phyloP scores from a whole-genome alignment of 2,113 vertebrate genomes.

The Chloropsis cyanopogon region DNA sequence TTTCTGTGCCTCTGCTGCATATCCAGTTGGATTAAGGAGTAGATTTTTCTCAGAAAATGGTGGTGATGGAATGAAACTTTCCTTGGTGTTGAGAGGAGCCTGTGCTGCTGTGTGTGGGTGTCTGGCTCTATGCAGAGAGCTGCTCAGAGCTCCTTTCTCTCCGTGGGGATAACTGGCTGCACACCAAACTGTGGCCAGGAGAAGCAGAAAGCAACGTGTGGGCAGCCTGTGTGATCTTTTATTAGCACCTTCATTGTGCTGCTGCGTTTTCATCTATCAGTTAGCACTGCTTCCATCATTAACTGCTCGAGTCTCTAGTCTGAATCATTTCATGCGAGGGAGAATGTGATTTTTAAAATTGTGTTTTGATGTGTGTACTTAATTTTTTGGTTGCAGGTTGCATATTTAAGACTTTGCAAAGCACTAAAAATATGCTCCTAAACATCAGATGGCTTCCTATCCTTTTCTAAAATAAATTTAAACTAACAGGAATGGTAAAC shows the following conservation, averaged over 20 bases:
- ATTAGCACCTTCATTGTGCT: constrained; percentile 66
- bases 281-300: constrained; percentile 29
- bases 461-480: neutral
- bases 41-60: constrained; percentile 76
- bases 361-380: constrained; percentile 29
- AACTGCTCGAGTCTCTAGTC: constrained; percentile 13
- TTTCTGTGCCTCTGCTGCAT: constrained; percentile 10
- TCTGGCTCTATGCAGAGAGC: constrained; percentile 68
- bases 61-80: constrained; percentile 69
- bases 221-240: constrained; percentile 72
- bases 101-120: constrained; percentile 72
- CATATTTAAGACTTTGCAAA: constrained; percentile 11
- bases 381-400: constrained; percentile 25
- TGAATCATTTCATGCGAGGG: neutral
- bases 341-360: constrained; percentile 11
- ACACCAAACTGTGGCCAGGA: constrained; percentile 62
- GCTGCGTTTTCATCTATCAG: neutral
- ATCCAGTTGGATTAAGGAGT: constrained; percentile 64
- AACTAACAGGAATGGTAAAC: neutral
- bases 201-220: constrained; percentile 69
- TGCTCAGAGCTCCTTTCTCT: constrained; percentile 69
- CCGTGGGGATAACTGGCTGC: constrained; percentile 67
- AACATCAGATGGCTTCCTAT: neutral
- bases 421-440: neutral
- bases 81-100: constrained; percentile 64